A percentile compares a stretch with the other conserved stretches of the same genome.
Evolutionary conservation across 2,888 invertebrate genomes (phyloP).

Genomic region (Dexiosoma caninum): DNA sequence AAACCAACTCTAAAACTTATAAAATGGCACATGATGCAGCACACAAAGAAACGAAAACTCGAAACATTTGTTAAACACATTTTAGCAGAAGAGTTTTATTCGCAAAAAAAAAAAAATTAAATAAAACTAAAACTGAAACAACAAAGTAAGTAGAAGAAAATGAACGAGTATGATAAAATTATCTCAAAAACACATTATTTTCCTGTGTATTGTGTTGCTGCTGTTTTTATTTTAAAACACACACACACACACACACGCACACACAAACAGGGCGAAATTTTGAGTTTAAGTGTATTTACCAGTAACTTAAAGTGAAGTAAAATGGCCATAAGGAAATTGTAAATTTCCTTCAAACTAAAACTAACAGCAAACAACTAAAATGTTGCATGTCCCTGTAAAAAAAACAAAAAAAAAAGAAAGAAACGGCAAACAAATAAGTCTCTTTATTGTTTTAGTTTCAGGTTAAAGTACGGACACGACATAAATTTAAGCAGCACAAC

Average conservation of each 20-base stretch:
- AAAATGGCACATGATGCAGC: conserved; percentile 25
- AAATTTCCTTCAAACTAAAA: conserved; percentile 58
- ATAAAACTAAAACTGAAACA: no score
- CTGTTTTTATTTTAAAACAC: background rate
- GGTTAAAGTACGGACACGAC: background rate
- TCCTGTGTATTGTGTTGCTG: conserved; percentile 14
- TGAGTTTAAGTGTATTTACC: conserved; percentile 57
- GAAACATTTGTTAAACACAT: conserved; percentile 28
- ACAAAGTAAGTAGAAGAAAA: background rate
- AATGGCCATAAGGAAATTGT: conserved; percentile 61
- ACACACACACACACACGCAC: no score
- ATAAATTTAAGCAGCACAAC: background rate
- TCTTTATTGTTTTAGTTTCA: conserved; percentile 4
- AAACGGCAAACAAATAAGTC: conserved; percentile 6
- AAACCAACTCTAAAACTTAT: conserved; percentile 30
- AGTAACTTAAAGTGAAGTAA: conserved; percentile 56
- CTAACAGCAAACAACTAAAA: conserved; percentile 42
- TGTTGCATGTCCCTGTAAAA: conserved; percentile 47
- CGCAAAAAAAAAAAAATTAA: background rate
- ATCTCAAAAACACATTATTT: conserved; percentile 19
- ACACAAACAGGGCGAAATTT: conserved; percentile 12
- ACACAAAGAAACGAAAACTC: background rate
- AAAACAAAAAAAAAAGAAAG: conserved; percentile 6
- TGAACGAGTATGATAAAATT: conserved; percentile 26
- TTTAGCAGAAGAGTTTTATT: background rate